phyloP scores from a whole-genome alignment of 2,888 invertebrate genomes.

The Hypsopygia costalis region DNA sequence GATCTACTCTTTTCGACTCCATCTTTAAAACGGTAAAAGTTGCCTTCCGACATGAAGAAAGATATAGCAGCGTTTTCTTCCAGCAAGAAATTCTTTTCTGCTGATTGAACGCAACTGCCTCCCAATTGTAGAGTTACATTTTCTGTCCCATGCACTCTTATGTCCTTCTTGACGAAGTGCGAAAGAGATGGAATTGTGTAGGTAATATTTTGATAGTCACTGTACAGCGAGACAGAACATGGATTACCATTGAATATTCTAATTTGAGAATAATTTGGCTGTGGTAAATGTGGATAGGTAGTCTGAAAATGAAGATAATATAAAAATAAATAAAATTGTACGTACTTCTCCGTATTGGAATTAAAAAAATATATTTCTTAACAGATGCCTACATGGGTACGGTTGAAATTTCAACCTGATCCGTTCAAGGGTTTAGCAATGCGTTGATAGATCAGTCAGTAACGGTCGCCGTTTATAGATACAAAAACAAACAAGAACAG shows the following conservation, averaged over 20 bases:
- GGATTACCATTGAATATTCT: conserved; percentile 81
- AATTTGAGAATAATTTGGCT: conserved; percentile 75
- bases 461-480: too few species aligned
- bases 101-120: conserved; percentile 39
- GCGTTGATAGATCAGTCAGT: too few species aligned
- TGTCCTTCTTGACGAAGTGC: conserved; percentile 38
- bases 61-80: conserved; percentile 52
- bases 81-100: conserved; percentile 33
- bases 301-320: not conserved
- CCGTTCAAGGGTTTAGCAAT: too few species aligned
- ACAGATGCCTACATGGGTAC: too few species aligned
- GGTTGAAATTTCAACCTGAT: too few species aligned
- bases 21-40: conserved; percentile 50
- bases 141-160: conserved; percentile 26
- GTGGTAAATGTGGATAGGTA: conserved; percentile 78
- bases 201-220: conserved; percentile 53
- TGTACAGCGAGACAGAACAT: conserved; percentile 67
- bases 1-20: conserved; percentile 75
- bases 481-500: too few species aligned
- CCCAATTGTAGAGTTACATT: conserved; percentile 34
- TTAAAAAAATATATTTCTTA: too few species aligned
- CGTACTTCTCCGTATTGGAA: too few species aligned
- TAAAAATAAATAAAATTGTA: too few species aligned
- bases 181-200: conserved; percentile 48
- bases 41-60: conserved; percentile 41